Percentiles rank a stretch among this genome's conserved stretches.
Conservation (phyloP, 2,888 invertebrate species). For the Polymixis flavicincta region DNA sequence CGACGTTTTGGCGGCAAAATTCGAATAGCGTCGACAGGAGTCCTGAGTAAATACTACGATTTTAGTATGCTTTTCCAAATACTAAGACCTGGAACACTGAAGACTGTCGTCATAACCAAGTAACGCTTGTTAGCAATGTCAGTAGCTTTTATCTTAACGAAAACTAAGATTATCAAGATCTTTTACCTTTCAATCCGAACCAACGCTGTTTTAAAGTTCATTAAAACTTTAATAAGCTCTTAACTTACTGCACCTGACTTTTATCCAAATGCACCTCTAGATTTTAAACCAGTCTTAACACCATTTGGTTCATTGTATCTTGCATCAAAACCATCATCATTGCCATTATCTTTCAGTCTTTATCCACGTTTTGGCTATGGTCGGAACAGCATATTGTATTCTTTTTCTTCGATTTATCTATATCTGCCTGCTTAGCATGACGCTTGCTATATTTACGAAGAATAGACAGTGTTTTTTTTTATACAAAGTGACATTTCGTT, state of each 20-base stretch:
- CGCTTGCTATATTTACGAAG: no score
- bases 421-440: no score
- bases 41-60: neutral
- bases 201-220: neutral
- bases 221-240: slow-evolving; percentile 35
- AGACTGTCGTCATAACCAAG: neutral
- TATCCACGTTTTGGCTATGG: neutral
- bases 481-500: no score
- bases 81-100: neutral
- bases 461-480: no score
- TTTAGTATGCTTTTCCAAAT: slow-evolving; percentile 4
- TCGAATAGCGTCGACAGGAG: neutral
- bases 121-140: neutral
- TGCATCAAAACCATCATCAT: neutral
- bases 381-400: neutral
- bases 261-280: neutral
- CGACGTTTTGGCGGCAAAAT: slow-evolving; percentile 24
- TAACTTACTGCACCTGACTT: neutral
- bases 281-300: slow-evolving; percentile 24
- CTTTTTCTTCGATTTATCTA: neutral
- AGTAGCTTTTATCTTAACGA: neutral
- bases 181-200: slow-evolving; percentile 11
- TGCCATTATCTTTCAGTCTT: neutral
- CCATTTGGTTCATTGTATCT: neutral
- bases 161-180: neutral